Conservation (phyloP, 23 tunicate species). For the Ascidia mentula region DNA sequence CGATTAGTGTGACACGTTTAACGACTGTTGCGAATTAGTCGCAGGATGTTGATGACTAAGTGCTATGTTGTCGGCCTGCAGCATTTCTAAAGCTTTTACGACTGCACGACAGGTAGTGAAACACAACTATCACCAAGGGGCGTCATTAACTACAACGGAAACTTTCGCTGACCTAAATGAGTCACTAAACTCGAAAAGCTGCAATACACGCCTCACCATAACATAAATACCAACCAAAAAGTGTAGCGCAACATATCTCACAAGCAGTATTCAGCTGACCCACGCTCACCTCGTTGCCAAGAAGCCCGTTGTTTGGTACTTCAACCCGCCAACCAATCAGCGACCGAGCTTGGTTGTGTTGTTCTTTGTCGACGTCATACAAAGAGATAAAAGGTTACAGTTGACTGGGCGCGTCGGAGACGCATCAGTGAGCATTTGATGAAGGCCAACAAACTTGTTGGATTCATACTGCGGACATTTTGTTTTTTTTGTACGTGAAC, state of each 20-base stretch:
- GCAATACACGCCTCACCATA: not conserved
- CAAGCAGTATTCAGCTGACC: not conserved
- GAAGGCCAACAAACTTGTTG: not conserved
- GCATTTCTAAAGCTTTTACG: not conserved
- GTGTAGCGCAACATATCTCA: not conserved
- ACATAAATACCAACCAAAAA: not conserved
- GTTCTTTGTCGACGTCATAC: constrained; percentile 15
- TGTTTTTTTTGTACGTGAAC: not conserved
- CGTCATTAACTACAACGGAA: constrained; percentile 8
- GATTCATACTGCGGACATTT: not conserved
- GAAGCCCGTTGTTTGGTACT: not conserved
- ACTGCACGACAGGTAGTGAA: not conserved
- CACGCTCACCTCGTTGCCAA: constrained; percentile 17
- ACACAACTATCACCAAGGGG: not conserved
- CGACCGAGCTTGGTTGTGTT: constrained; percentile 1
- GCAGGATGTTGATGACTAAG: not conserved
- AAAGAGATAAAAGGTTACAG: not conserved
- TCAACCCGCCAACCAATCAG: constrained; percentile 10
- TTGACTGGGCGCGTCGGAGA: constrained; percentile 11
- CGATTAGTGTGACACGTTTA: too few relatives aligned
- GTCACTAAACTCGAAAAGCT: not conserved
- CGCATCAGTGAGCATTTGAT: constrained; percentile 5
- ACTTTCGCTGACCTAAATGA: not conserved
- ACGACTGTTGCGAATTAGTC: not conserved
- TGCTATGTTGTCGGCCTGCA: not conserved